Base-by-base conservation (phyloP, 1,140 invertebrate species). In the Nephila pilipes region DNA sequence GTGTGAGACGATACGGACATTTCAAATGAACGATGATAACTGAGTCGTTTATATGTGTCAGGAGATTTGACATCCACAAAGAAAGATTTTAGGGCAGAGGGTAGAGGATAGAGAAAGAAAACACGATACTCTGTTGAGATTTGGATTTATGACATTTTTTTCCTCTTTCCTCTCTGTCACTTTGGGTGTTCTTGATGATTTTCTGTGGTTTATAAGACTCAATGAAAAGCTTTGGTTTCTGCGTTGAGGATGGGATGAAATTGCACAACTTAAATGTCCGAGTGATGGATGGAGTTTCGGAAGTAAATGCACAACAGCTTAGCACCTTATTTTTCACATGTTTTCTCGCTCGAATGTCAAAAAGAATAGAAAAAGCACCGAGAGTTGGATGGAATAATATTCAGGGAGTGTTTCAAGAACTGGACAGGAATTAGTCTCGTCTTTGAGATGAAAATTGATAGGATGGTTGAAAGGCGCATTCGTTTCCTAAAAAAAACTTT, bases 81-180 rank as follows among this genome's bases (percentile, higher is more conserved):
- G 65, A 75, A 29, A 36, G 32, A 75, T 75, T 32, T 32, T 14
- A 29, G 14, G 29, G 25, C 65, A 75, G 25, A 75, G 65, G 65
- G 12, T 32, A 16, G 2, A 29, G 65, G 14, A 4, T 25, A 10
- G 10, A 22, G 25, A 65, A 63, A n/a, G 25, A 29, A 75, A 75
- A 75, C 38, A 18, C 65, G 65, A 75, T 75, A 75, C 29, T 75
- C 65, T 75, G 65, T 75, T 75, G 65, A 75, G 65, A 75, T 75
- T 75, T 75, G 65, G 65, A 75, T 75, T 75, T 75, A 75, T 75
- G 65, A 32, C 29, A 29, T 25, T 16, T 69, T 16, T 75, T 75
- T 36, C 29, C 18, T 18, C 29, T 29, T 32, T 3, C 25, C 29
- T 75, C 32, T 32, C 65, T 75, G 65, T 75, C 65, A 32, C 29